Conservation (phyloP, 53 echinoderm and acorn worm genomes). For the Paelopatides confundens region DNA sequence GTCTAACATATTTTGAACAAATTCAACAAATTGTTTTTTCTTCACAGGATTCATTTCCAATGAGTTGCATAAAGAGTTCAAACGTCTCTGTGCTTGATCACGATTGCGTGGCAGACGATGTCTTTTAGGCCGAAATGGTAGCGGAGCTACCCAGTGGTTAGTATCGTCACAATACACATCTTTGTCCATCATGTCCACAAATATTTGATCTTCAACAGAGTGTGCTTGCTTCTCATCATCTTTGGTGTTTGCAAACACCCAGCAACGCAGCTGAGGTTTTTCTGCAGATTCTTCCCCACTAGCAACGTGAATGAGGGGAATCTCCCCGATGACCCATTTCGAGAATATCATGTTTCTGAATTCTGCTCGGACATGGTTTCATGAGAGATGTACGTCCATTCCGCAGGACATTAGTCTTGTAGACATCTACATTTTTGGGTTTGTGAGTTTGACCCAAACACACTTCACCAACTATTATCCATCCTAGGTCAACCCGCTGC, state of each 20-base stretch:
- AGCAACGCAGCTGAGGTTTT: background rate
- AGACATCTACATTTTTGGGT: conserved; percentile 10
- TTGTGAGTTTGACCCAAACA: conserved; percentile 53
- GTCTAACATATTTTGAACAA: conserved; percentile 60
- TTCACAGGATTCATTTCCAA: conserved; percentile 40
- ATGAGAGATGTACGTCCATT: conserved; percentile 45
- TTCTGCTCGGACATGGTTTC: conserved; percentile 42
- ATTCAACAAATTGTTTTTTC: conserved; percentile 55
- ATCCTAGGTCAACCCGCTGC: conserved; percentile 50
- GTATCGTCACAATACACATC: conserved; percentile 17
- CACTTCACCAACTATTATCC: conserved; percentile 62
- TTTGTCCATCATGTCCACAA: conserved; percentile 38
- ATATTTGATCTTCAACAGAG: conserved; percentile 42
- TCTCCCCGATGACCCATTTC: no score
- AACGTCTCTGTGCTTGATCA: conserved; percentile 45
- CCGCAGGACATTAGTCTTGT: conserved; percentile 29
- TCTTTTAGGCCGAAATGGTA: conserved; percentile 40
- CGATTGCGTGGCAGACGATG: conserved; percentile 50
- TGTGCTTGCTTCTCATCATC: conserved; percentile 39
- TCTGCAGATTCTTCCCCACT: no score
- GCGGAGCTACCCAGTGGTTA: conserved; percentile 46
- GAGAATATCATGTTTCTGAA: background rate
- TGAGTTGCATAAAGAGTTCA: conserved; percentile 38
- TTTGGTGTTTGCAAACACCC: background rate
- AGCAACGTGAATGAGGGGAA: no score